Evolutionary conservation across 23 tunicate species (phyloP), one percentile per base, ranked within the genome.

Genomic region (Halocynthia aurantium): DNA sequence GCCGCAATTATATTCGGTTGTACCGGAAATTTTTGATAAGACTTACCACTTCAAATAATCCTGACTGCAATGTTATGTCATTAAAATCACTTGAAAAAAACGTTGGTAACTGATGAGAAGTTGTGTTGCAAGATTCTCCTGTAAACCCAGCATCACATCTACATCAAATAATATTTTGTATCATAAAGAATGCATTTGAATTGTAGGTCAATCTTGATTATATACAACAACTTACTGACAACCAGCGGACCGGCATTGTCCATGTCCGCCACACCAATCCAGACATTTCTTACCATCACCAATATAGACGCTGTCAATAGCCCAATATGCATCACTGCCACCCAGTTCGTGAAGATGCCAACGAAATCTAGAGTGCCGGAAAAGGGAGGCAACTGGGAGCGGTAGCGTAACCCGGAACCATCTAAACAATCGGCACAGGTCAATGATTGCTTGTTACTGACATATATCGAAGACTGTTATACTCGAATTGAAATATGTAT

Each of bases 271-370:
- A 67, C 97, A 91, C 71, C 81, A 62, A 12, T 77, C 31, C 15
- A 91, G 91, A 69, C 97, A 91, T 9, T 40, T 8, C 7, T 21
- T 70, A 57, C 82, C 83, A 6, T 76, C 61, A 8, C 97, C 97
- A 44, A 91, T 85, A 50, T 81, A 85, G 9, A 91, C 84, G 77
- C 85, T 81, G 78, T 91, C 97, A 66, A 91, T 70, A 62, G 87
- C 86, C 97, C 97, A 91, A 20, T 15, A 20, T 21, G 21, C 57
- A 15, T 53, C 55, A 53, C 56, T 21, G 56, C 12, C 56, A 11
- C 31, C 21, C 18, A 18, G 57, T 54, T 53, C 71, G 8, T 21
- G 22, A 21, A n/a, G 54, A 63, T 91, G 84, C 84, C 86, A 85
- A 13, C 87, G 80, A 67, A 91, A 91, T 51, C 97, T 57, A 8